These are phyloP conservation scores for Tenrec ecaudatus DNA, from an alignment of 2,113 vertebrate species.

Conservation along the genomic window DNA sequence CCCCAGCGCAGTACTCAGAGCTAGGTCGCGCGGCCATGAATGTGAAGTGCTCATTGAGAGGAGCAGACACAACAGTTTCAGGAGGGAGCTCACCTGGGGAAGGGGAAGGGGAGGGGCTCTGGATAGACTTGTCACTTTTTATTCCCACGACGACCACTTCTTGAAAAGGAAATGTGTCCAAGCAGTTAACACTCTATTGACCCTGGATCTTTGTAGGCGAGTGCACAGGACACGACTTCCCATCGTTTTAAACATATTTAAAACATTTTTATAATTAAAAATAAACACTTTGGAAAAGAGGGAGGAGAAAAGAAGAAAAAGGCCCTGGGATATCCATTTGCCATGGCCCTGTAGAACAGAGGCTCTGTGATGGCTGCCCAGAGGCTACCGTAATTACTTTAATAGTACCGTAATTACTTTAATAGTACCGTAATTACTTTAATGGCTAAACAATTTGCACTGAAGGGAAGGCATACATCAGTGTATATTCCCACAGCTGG, in stretches of 20 bases:
- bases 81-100: background rate
- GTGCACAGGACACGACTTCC: background rate
- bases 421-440: constrained; percentile 6
- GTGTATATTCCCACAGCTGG: background rate
- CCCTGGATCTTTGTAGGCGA: background rate
- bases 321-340: background rate
- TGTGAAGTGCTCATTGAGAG: too few relatives aligned
- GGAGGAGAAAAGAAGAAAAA: background rate
- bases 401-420: constrained; percentile 6
- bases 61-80: background rate
- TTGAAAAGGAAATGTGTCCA: background rate
- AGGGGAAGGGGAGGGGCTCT: background rate
- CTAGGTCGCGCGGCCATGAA: too few relatives aligned
- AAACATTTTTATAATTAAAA: constrained; percentile 40
- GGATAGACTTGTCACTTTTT: background rate
- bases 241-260: background rate
- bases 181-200: background rate
- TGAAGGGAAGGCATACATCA: rapidly evolving
- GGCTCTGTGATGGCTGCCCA: background rate
- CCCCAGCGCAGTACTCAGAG: too few relatives aligned
- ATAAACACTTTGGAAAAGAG: background rate
- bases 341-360: rapidly evolving
- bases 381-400: background rate
- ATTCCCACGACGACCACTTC: background rate
- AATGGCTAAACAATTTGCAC: background rate